phyloP scores from a whole-genome alignment of 1,140 invertebrate genomes.

The Brachionus asplanchnoidis region DNA sequence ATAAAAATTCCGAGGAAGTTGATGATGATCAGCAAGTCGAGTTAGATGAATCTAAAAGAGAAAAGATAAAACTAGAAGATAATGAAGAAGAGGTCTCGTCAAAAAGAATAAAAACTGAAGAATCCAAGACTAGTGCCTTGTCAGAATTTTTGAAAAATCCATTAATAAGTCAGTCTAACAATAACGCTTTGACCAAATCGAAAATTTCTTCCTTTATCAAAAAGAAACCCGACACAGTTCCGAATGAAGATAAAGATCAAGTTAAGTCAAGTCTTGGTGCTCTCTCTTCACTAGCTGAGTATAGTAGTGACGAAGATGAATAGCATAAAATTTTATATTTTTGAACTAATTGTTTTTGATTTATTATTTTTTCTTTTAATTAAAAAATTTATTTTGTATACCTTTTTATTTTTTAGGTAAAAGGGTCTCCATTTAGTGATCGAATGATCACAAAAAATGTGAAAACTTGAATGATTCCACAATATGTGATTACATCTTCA shows the following conservation, averaged over 20 bases:
- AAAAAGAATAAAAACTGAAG: neutral
- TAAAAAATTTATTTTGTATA: too few relatives aligned
- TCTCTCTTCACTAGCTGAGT: neutral
- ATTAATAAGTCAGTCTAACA: neutral
- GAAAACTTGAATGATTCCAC: too few relatives aligned
- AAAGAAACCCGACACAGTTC: neutral
- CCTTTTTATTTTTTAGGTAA: too few relatives aligned
- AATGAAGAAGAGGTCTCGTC: neutral
- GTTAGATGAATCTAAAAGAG: neutral
- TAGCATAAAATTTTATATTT: neutral
- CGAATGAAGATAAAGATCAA: neutral
- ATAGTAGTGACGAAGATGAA: constrained; percentile 6
- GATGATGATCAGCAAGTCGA: neutral
- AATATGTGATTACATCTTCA: too few relatives aligned
- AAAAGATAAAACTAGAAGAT: neutral
- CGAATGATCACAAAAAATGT: too few relatives aligned
- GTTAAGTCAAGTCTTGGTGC: neutral
- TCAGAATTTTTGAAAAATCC: neutral
- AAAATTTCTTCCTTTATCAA: constrained; percentile 20
- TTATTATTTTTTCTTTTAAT: too few relatives aligned
- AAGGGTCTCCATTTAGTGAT: too few relatives aligned
- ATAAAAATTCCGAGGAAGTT: neutral
- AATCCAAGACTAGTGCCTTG: neutral
- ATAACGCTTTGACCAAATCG: neutral
- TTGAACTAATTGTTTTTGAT: too few relatives aligned